phyloP scores from a whole-genome alignment of 2,888 invertebrate species.

The Acholoe squamosa region DNA sequence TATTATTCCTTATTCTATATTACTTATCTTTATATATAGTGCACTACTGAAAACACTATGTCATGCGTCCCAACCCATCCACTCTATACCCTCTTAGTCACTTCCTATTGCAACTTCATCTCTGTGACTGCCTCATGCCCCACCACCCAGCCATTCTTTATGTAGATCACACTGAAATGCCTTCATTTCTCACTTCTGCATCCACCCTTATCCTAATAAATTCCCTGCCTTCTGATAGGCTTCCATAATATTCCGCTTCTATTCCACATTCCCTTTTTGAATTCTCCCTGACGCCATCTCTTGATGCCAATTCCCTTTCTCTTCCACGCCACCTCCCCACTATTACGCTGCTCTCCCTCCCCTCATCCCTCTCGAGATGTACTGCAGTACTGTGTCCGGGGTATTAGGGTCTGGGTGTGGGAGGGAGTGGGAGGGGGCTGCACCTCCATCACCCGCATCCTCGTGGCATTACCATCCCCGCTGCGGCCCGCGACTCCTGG shows the following conservation, averaged over 20 bases:
- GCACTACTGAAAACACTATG: no score
- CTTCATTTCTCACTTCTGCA: no score
- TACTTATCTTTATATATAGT: no score
- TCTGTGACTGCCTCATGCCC: no score
- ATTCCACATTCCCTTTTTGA: neutral
- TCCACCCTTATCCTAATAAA: no score
- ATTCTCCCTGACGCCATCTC: neutral
- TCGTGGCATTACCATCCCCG: neutral
- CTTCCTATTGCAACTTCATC: neutral
- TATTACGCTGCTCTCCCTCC: neutral
- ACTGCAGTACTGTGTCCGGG: neutral
- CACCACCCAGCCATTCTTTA: no score
- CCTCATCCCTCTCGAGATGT: neutral
- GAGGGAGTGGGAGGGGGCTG: neutral
- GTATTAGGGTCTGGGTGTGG: neutral
- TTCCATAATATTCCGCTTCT: neutral
- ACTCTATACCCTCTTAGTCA: no score
- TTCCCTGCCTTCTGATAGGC: no score
- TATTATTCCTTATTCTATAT: neutral
- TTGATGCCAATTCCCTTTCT: neutral
- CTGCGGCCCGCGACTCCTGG: slow-evolving; percentile 51
- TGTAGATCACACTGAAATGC: no score
- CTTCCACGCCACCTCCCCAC: neutral
- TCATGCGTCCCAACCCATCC: no score
- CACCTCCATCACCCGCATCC: slow-evolving; percentile 34